Base-by-base conservation (phyloP, 2,113 vertebrate species). In the Thomomys bottae region DNA sequence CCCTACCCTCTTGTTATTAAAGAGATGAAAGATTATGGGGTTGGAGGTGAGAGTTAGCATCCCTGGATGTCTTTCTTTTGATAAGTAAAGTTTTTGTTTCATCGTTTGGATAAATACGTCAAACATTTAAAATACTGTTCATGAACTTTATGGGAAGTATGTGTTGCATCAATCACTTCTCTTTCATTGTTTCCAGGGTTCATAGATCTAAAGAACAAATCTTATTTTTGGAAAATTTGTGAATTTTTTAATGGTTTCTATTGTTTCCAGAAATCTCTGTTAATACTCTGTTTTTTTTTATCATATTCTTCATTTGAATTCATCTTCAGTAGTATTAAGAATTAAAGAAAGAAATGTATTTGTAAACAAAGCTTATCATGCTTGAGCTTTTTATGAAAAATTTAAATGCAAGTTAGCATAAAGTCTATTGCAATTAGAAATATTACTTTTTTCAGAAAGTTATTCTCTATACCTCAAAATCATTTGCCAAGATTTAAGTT, bases 351-450 rank as follows among this genome's bases (percentile, higher is more conserved):
- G 87, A 89, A 49, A 80, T 59, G 6, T 82, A 59, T 54, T 66
- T 71, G 3, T 34, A 54, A 8, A 81, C 6, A 64, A 40, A 54
- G 23, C 42, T 75, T 83, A 38, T 1, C 87, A 36, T 57, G 38
- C n/a, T 85, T 80, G 23, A 87, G 82, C 45, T 64, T 93, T 71
- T 81, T 70, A 89, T 85, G 32, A 68, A 75, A 57, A 67, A 68
- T 76, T 40, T 67, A 59, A 90, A 78, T 63, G 72, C 38, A 70
- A 79, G 59, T 67, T 94, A 78, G 80, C 61, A 18, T 66, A 72
- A 42, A 49, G n/a, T n/a, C n/a, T n/a, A n/a, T n/a, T n/a, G n/a
- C n/a, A n/a, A n/a, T n/a, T n/a, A n/a, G n/a, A n/a, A n/a, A n/a
- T n/a, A n/a, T n/a, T n/a, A n/a, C n/a, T n/a, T n/a, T n/a, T n/a